These are phyloP conservation scores for Centropus bengalensis DNA, from an alignment of 2,113 vertebrate species.

Conservation along the genomic window DNA sequence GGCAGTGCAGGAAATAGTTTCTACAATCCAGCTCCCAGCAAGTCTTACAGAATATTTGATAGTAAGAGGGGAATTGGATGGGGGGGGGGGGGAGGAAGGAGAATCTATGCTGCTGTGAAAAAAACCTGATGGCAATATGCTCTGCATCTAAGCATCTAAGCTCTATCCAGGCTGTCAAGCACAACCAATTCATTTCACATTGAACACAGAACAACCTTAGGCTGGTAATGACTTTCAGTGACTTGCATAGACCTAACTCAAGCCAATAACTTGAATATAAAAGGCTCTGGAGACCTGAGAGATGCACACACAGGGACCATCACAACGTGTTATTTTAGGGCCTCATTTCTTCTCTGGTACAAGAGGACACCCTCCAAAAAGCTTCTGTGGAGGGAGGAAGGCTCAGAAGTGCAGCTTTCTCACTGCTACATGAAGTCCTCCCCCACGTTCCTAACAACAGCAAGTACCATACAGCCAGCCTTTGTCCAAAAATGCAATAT, in stretches of 20 bases:
- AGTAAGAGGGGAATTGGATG: neutral
- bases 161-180: slow-evolving; percentile 37
- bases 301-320: neutral
- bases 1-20: neutral
- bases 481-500: neutral
- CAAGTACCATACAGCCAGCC: neutral
- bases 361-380: neutral
- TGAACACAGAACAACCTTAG: slow-evolving; percentile 37
- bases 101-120: neutral
- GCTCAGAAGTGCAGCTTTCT: neutral
- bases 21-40: neutral
- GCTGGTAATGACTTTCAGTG: slow-evolving; percentile 63
- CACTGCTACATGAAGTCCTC: rapidly evolving
- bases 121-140: slow-evolving; percentile 60
- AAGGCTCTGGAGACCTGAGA: neutral
- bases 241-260: slow-evolving; percentile 10
- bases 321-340: neutral
- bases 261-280: neutral
- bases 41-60: neutral
- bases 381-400: rapidly evolving
- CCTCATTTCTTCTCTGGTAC: neutral
- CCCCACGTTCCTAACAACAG: neutral
- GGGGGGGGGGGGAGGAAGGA: neutral
- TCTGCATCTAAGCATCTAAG: slow-evolving; percentile 44
- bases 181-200: slow-evolving; percentile 25